phyloP scores from a whole-genome alignment of 2,113 vertebrate genomes.

The Alaudala cheleensis region DNA sequence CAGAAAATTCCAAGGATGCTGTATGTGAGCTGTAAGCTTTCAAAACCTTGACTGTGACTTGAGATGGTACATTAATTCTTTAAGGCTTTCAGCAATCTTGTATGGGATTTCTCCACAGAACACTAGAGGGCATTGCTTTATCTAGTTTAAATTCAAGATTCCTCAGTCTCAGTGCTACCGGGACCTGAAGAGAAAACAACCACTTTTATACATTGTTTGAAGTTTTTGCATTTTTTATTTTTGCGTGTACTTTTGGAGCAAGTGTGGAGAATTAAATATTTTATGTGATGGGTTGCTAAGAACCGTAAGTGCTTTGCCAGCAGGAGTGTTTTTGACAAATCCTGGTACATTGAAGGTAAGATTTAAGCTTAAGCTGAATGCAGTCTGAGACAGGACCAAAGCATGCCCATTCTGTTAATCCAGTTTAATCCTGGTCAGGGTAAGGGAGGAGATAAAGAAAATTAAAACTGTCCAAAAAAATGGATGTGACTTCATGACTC shows the following conservation, averaged over 20 bases:
- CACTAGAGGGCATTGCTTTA: conserved; percentile 60
- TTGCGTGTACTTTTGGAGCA: neutral
- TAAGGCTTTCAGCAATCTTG: neutral
- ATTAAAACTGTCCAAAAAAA: neutral
- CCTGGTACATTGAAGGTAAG: neutral
- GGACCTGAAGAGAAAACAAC: neutral
- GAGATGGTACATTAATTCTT: neutral
- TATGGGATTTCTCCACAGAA: neutral
- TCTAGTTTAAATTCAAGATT: neutral
- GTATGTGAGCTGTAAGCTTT: neutral
- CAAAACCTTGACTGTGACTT: neutral
- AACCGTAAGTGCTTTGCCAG: neutral
- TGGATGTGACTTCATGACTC: neutral
- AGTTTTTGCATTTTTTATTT: neutral
- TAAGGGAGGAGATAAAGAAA: neutral
- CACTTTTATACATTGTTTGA: neutral
- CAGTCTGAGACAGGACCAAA: neutral
- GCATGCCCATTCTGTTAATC: neutral
- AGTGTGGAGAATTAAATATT: neutral
- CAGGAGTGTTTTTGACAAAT: neutral
- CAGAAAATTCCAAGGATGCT: neutral
- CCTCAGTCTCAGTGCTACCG: rapidly evolving
- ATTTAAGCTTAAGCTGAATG: neutral
- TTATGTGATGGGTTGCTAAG: neutral
- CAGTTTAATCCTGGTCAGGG: neutral